Base-by-base conservation (phyloP, 2,888 invertebrate species). In the Muschampia plurimacula region DNA sequence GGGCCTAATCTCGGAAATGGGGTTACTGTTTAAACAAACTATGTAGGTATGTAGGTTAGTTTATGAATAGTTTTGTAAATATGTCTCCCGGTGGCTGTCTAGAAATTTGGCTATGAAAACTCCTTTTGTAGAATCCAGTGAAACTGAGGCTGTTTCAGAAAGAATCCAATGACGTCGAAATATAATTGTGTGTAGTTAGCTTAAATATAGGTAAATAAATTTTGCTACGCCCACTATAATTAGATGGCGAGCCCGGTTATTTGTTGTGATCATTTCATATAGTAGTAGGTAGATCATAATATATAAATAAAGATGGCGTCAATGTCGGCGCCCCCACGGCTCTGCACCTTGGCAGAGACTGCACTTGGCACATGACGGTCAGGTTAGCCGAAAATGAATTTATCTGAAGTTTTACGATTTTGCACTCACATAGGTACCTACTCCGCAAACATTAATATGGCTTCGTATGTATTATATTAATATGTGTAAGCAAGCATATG, bases 321-420 rank as follows among this genome's bases (percentile, higher is more conserved):
- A 77, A 77, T 76, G 77, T 44, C 75, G 72, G 81, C 79, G 82
- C 79, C 76, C 76, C 79, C 78, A 80, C 83, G 82, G 80, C 15
- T 55, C 22, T 69, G 80, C 81, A 79, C 82, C 81, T 89, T 90
- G 90, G 88, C 90, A 88, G 75, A 79, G 76, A 63, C 66, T 75
- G 77, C 76, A 80, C 80, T 87, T 89, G 90, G 88, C 88, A 88
- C 78, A 77, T 77, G 68, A 79, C 74, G 79, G 78, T 79, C 84
- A 86, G 84, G 81, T 83, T 81, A 74, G 79, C 74, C 75, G 73
- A 74, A 76, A 65, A 69, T 62, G 62, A 74, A 75, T 62, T 60
- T 62, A 75, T 76, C 74, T 72, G 72, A 74, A 64, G 67, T 72
- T 77, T 74, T 70, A 63, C 41, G 44, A 60, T 8, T 15, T 2